Evolutionary conservation across 92 coral and sea anemone species (phyloP).

Genomic region (Parazoanthus darwini): DNA sequence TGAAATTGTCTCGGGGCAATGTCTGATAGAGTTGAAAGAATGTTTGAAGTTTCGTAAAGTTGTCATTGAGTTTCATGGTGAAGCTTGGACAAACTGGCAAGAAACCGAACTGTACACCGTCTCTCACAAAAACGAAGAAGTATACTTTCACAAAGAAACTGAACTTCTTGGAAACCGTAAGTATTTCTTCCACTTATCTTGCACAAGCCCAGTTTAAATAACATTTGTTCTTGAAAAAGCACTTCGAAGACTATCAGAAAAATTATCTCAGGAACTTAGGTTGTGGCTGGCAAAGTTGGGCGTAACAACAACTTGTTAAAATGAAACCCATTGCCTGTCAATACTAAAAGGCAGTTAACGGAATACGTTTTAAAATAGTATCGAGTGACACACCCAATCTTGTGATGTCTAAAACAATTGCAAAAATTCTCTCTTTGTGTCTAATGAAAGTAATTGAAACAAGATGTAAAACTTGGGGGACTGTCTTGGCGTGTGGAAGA

Average conservation of each 20-base stretch:
- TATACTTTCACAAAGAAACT: slow-evolving; percentile 79
- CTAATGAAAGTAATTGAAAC: no score
- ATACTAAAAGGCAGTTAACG: no score
- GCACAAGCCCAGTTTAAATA: background rate
- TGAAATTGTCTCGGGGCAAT: slow-evolving; percentile 78
- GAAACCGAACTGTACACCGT: slow-evolving; percentile 75
- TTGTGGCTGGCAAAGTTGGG: no score
- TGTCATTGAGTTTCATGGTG: slow-evolving; percentile 81
- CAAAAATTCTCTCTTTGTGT: no score
- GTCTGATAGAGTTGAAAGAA: slow-evolving; percentile 67
- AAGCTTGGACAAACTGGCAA: slow-evolving; percentile 84
- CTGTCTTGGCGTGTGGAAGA: background rate
- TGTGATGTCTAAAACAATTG: background rate
- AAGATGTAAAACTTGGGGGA: background rate
- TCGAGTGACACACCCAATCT: background rate
- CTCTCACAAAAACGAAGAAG: slow-evolving; percentile 79
- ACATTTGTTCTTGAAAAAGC: background rate
- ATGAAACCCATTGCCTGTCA: no score
- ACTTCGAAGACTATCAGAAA: background rate
- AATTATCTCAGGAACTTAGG: no score
- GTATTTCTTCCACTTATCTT: slow-evolving; percentile 14
- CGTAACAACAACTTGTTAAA: no score
- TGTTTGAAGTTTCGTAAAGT: slow-evolving; percentile 72
- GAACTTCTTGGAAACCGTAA: slow-evolving; percentile 74
- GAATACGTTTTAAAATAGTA: no score